Conservation (phyloP, 2,113 vertebrate genomes). For the Misgurnus anguillicaudatus region DNA sequence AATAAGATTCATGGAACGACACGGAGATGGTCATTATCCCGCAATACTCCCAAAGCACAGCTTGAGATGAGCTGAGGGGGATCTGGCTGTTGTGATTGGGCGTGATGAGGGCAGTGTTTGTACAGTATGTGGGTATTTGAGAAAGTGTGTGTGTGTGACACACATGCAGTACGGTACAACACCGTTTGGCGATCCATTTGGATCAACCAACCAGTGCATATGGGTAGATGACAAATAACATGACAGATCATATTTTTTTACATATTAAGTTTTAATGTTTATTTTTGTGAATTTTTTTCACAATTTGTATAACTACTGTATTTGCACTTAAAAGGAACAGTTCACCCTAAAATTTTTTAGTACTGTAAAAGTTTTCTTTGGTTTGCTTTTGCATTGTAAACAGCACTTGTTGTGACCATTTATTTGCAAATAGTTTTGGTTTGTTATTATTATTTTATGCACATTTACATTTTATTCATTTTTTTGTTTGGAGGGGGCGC, state of each 20-base stretch:
- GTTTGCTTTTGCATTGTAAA: too few relatives aligned
- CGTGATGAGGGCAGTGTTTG: constrained; percentile 19
- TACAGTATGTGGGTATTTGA: constrained; percentile 9
- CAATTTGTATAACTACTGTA: too few relatives aligned
- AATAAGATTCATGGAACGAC: constrained; percentile 57
- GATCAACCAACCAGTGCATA: neutral
- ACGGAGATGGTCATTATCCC: constrained; percentile 51
- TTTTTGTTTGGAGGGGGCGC: too few relatives aligned
- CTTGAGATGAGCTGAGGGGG: constrained; percentile 52
- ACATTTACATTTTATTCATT: too few relatives aligned
- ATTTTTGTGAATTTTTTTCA: too few relatives aligned
- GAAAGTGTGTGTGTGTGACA: constrained; percentile 11
- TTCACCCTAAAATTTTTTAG: too few relatives aligned
- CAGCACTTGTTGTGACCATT: too few relatives aligned
- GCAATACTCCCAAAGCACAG: constrained; percentile 42
- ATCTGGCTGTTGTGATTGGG: constrained; percentile 36
- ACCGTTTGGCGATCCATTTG: neutral
- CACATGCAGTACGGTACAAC: neutral
- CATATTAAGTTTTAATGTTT: too few relatives aligned
- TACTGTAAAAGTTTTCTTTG: too few relatives aligned
- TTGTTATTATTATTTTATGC: too few relatives aligned
- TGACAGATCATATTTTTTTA: neutral
- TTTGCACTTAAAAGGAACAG: too few relatives aligned
- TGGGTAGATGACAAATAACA: neutral
- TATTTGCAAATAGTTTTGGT: too few relatives aligned